A percentile compares a stretch with the other conserved stretches of the same genome.
Conservation (phyloP, 1,140 invertebrate species). For the Diachasmimorpha longicaudata region DNA sequence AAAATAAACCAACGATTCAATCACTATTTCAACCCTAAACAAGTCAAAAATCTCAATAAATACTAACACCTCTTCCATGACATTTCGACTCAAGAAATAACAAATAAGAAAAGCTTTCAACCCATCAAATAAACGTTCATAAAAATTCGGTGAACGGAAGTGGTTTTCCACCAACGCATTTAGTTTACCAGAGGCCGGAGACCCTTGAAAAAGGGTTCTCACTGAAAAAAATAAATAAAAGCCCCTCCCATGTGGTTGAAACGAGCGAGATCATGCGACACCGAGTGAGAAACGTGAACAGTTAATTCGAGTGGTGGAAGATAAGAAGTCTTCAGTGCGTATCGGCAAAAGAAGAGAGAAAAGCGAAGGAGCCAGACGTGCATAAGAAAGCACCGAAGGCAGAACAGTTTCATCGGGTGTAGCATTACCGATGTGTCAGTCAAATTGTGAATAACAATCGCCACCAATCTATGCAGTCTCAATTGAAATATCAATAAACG, state of each 20-base stretch:
- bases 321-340: constrained; percentile 9
- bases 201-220: not conserved
- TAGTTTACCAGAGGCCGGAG: not conserved
- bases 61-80: not conserved
- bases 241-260: not conserved
- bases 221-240: not conserved
- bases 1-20: too few species aligned
- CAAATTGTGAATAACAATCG: too few species aligned
- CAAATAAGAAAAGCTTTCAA: not conserved
- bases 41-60: not conserved
- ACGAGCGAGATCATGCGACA: not conserved
- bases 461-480: too few species aligned
- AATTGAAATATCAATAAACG: not conserved
- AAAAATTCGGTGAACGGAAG: not conserved
- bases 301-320: constrained; percentile 26
- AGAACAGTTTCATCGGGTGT: not conserved
- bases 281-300: not conserved
- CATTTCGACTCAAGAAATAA: not conserved
- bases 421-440: not conserved
- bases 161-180: not conserved
- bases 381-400: not conserved
- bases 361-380: not conserved
- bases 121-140: not conserved
- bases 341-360: constrained; percentile 11
- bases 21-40: too few species aligned